A percentile compares a stretch with the other conserved stretches of the same genome.
These are phyloP conservation scores for Atta cephalotes DNA, from an alignment of 1,140 invertebrate species.

Conservation along the genomic window DNA sequence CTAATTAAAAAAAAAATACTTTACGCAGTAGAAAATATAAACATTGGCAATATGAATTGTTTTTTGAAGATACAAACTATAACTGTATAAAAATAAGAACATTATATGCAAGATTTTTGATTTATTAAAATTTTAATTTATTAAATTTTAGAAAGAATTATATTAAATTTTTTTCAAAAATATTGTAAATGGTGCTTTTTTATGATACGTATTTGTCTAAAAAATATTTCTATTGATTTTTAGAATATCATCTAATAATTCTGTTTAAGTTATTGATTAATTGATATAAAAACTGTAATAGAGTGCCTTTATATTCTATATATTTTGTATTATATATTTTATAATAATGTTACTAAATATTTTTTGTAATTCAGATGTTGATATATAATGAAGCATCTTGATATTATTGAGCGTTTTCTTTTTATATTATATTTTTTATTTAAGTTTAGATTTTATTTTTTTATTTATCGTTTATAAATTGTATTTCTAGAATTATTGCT, in stretches of 20 bases:
- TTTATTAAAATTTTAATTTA: background rate
- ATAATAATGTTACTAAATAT: conserved; percentile 1
- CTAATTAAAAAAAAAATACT: background rate
- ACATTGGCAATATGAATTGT: background rate
- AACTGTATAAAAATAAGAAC: background rate
- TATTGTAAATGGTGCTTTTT: background rate
- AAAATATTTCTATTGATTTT: conserved; percentile 6
- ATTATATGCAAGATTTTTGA: background rate
- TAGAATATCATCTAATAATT: background rate
- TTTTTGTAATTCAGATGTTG: conserved; percentile 20
- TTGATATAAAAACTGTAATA: conserved; percentile 23
- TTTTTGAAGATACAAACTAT: background rate
- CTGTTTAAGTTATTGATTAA: background rate
- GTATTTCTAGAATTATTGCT: background rate
- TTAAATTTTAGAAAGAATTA: background rate
- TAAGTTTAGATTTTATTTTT: background rate
- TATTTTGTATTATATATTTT: background rate
- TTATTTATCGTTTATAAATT: background rate
- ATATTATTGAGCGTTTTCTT: background rate
- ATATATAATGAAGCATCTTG: background rate
- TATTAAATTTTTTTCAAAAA: conserved; percentile 22
- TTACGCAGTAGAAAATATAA: background rate
- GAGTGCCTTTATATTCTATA: conserved; percentile 29
- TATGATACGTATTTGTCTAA: conserved; percentile 25
- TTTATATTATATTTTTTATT: background rate